Percentiles rank a stretch among this genome's conserved stretches.
Conservation (phyloP, 2,888 invertebrate species). For the Erannis defoliaria region DNA sequence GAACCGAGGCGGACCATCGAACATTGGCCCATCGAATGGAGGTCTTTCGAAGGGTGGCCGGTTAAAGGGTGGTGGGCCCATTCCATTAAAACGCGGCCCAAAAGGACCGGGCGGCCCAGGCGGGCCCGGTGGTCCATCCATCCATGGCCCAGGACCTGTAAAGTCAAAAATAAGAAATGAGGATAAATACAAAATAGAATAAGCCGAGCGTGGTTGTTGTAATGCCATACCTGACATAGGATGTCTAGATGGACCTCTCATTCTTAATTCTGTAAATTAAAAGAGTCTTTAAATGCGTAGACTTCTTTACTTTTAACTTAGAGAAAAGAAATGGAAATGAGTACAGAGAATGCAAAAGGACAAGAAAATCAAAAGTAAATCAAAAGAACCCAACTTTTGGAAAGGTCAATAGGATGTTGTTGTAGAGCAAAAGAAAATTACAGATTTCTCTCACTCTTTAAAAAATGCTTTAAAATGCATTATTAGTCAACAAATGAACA, state of each 20-base stretch:
- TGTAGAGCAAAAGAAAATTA: neutral
- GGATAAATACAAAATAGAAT: neutral
- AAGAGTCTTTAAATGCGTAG: slow-evolving; percentile 53
- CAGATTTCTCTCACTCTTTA: no score
- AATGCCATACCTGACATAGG: slow-evolving; percentile 73
- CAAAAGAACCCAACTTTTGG: neutral
- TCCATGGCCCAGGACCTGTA: slow-evolving; percentile 71
- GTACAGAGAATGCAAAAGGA: neutral
- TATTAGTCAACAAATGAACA: no score
- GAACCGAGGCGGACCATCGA: slow-evolving; percentile 62
- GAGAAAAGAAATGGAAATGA: slow-evolving; percentile 4
- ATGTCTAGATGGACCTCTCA: slow-evolving; percentile 77
- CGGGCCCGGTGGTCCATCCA: slow-evolving; percentile 76
- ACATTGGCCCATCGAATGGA: slow-evolving; percentile 61
- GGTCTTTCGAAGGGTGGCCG: slow-evolving; percentile 57
- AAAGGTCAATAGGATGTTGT: neutral
- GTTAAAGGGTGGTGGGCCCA: slow-evolving; percentile 66
- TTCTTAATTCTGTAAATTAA: slow-evolving; percentile 78
- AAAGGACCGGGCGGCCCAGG: slow-evolving; percentile 66
- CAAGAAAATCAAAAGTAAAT: neutral
- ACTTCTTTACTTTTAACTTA: slow-evolving; percentile 14
- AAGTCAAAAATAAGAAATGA: slow-evolving; percentile 13
- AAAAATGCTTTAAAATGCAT: no score
- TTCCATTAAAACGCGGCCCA: slow-evolving; percentile 79
- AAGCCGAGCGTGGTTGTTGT: slow-evolving; percentile 36